Conservation (phyloP, 2,888 invertebrate species). For the Heterodera filipjevi region DNA sequence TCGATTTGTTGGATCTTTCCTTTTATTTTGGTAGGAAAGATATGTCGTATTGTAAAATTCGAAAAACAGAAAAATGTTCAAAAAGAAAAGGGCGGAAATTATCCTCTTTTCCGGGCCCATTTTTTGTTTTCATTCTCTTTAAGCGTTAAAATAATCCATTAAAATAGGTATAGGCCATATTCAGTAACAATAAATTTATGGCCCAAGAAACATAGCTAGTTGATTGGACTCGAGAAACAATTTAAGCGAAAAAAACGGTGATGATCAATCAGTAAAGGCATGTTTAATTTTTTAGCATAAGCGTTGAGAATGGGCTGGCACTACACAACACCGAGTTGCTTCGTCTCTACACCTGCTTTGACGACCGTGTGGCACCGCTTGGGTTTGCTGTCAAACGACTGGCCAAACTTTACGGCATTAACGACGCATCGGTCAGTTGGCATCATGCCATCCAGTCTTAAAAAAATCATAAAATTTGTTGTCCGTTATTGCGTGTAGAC, state of each 20-base stretch:
- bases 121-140: too few relatives aligned
- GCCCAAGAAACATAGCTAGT: background rate
- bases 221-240: background rate
- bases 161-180: too few relatives aligned
- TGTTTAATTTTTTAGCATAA: constrained; percentile 6
- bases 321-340: constrained; percentile 71
- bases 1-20: too few relatives aligned
- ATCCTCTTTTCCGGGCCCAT: too few relatives aligned
- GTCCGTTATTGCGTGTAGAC: constrained; percentile 44
- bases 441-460: too few relatives aligned
- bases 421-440: constrained; percentile 68
- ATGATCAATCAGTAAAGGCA: too few relatives aligned
- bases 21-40: background rate
- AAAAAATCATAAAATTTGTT: background rate
- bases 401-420: constrained; percentile 69
- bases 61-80: background rate
- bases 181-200: too few relatives aligned
- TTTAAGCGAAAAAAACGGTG: background rate
- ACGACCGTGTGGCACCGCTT: constrained; percentile 68
- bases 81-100: too few relatives aligned
- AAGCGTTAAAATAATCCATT: too few relatives aligned
- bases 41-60: background rate
- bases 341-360: constrained; percentile 69
- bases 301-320: constrained; percentile 71
- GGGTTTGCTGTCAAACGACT: constrained; percentile 67